Conservation (phyloP, 1,140 invertebrate species). For the Rhizoglyphus robini region DNA sequence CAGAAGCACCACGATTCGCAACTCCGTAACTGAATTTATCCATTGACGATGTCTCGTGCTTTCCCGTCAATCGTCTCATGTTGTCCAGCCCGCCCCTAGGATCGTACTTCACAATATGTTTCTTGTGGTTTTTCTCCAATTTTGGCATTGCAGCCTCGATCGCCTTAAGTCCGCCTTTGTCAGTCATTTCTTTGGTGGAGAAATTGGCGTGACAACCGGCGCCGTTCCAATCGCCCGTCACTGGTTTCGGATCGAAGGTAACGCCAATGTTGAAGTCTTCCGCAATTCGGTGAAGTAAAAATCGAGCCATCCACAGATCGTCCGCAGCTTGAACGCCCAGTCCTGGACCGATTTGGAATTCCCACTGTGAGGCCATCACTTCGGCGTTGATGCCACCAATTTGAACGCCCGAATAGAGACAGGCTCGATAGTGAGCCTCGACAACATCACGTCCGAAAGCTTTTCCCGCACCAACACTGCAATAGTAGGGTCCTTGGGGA, state of each 20-base stretch:
- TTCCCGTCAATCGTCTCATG: constrained; percentile 67
- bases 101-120: constrained; percentile 80
- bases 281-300: constrained; percentile 65
- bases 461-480: constrained; percentile 83
- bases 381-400: constrained; percentile 84
- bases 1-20: constrained; percentile 39
- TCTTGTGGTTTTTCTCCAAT: constrained; percentile 60
- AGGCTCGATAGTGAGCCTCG: constrained; percentile 67
- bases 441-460: constrained; percentile 86
- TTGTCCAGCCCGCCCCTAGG: constrained; percentile 63
- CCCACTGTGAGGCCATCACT: constrained; percentile 69
- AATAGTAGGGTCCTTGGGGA: constrained; percentile 84
- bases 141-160: constrained; percentile 45
- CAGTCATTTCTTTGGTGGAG: constrained; percentile 72
- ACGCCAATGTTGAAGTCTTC: constrained; percentile 82
- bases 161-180: constrained; percentile 54
- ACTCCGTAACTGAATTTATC: constrained; percentile 41
- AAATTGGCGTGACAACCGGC: constrained; percentile 79
- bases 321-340: constrained; percentile 70
- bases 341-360: constrained; percentile 55
- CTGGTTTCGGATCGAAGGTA: constrained; percentile 74
- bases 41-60: constrained; percentile 18
- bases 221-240: constrained; percentile 73
- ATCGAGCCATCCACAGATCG: constrained; percentile 77
- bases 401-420: constrained; percentile 75